phyloP scores from a whole-genome alignment of 2,797 vertebrate genomes.

The Pagetopsis macropterus region DNA sequence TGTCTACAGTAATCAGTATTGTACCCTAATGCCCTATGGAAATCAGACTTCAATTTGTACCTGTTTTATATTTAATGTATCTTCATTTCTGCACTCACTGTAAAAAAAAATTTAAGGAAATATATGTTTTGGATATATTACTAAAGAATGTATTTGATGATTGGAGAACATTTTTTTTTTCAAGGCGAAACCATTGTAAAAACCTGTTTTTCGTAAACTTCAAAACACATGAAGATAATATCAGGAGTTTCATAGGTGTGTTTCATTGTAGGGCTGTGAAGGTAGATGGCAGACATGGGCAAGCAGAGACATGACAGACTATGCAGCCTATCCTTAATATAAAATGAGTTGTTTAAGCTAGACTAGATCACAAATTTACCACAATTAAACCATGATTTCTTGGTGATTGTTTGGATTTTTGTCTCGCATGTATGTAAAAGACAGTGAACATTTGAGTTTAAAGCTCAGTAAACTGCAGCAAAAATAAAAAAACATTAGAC shows the following conservation, averaged over 20 bases:
- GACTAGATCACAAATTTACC: not conserved
- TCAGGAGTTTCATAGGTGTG: not conserved
- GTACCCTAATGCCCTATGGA: not conserved
- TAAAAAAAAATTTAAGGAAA: not conserved
- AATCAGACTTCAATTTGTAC: not conserved
- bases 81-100: not conserved
- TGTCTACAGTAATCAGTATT: not conserved
- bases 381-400: not conserved
- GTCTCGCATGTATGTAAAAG: conserved; percentile 10
- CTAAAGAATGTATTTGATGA: not conserved
- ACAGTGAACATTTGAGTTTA: not conserved
- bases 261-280: conserved; percentile 6
- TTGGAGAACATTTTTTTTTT: not conserved
- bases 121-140: conserved; percentile 1
- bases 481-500: not conserved
- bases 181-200: not conserved
- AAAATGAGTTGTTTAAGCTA: not conserved
- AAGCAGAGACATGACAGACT: not conserved
- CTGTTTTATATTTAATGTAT: conserved; percentile 3
- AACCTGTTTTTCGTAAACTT: not conserved
- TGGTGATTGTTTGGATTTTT: not conserved
- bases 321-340: not conserved
- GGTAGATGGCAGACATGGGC: conserved; percentile 36
- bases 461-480: conserved; percentile 11
- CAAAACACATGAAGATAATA: not conserved